Base-by-base conservation (phyloP, 1,140 invertebrate species). In the Drosophila ficusphila region DNA sequence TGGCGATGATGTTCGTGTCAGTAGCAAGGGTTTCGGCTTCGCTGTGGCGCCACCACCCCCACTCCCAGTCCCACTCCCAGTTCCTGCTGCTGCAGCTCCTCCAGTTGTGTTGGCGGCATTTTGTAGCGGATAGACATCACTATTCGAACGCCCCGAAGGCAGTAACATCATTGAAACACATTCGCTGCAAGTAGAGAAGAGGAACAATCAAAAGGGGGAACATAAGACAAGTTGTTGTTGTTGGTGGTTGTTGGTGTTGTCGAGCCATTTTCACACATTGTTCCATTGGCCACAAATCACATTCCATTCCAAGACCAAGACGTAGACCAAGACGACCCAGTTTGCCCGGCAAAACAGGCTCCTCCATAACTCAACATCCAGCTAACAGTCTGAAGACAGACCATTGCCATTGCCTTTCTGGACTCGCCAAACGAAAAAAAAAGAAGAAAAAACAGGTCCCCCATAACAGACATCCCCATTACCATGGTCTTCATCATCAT, bases 81-180 rank as follows among this genome's bases (percentile, higher is more conserved):
- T n/a, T n/a, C 12, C 48, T 48, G 4, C 25, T 4, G 1, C 38
- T 7, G 39, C 58, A 19, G 14, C 38, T 44, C 29, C 38, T 38
- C 21, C 64, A 34, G 21, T 58, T 44, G 53, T 73, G 47, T 62
- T 73, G 69, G 58, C 76, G 49, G 74, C 64, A 82, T 75, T 90
- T 70, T 83, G 89, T 73, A 89, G 58, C 78, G 89, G 83, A 86
- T 90, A 85, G 56, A 89, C 89, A 89, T 91, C 89, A 83, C 89
- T 90, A 81, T 90, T 90, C 57, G 89, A 90, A 76, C 89, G 90
- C 90, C 90, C 90, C 67, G 90, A 90, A 91, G 90, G 90, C 90
- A 90, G 76, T 76, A 91, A 86, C 90, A 91, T 91, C 76, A 72
- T 90, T 83, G 68, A 90, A 83, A 76, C 76, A 78, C 89, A 90